These are phyloP conservation scores for Trachymyrmex septentrionalis DNA, from an alignment of 1,140 invertebrate species.

Conservation along the genomic window DNA sequence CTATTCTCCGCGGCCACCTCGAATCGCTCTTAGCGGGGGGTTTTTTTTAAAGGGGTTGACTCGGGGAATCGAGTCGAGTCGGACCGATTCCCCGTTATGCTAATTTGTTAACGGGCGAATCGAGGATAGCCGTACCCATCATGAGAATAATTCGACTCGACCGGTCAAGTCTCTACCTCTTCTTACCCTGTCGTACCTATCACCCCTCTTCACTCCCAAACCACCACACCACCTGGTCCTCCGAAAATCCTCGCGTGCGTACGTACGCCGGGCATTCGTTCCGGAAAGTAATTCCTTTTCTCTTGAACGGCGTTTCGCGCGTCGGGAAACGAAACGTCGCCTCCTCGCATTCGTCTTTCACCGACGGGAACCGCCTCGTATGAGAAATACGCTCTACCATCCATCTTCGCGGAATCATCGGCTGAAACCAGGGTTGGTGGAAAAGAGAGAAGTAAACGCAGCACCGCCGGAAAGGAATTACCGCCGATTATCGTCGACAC, in stretches of 20 bases:
- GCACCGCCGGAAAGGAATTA: conserved; percentile 65
- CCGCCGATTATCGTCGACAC: conserved; percentile 65
- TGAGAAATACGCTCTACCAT: conserved; percentile 55
- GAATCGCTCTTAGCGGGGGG: conserved; percentile 78
- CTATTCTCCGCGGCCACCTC: conserved; percentile 80
- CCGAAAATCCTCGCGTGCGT: conserved; percentile 30
- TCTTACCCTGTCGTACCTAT: conserved; percentile 28
- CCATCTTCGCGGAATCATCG: conserved; percentile 46
- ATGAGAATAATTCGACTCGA: conserved; percentile 80
- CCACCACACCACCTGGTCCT: conserved; percentile 34
- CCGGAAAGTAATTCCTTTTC: conserved; percentile 51
- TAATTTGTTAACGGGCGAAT: conserved; percentile 85
- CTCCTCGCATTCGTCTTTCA: conserved; percentile 57
- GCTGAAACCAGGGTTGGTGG: not conserved
- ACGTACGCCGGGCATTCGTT: conserved; percentile 43
- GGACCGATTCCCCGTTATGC: conserved; percentile 86
- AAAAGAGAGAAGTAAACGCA: not conserved
- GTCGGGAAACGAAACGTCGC: conserved; percentile 37
- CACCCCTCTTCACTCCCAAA: not conserved
- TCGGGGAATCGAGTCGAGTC: conserved; percentile 76
- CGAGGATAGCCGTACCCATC: conserved; percentile 74
- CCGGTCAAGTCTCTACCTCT: conserved; percentile 60
- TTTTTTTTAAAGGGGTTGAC: conserved; percentile 80
- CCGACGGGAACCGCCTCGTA: not conserved
- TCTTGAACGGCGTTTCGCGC: conserved; percentile 14